phyloP scores from a whole-genome alignment of 2,113 vertebrate species.

The Leptodactylus fuscus region DNA sequence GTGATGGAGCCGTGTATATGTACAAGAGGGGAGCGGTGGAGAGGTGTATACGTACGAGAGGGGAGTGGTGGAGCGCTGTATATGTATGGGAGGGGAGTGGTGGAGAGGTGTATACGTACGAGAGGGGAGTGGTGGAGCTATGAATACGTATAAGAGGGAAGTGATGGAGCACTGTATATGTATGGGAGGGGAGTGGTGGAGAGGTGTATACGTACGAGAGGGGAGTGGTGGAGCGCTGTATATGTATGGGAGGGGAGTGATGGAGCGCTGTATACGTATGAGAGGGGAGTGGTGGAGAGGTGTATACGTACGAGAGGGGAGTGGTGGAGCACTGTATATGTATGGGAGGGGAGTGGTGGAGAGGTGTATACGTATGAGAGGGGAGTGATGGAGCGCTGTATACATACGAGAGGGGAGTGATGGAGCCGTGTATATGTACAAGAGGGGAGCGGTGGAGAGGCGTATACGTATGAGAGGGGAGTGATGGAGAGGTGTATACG shows the following conservation, averaged over 20 bases:
- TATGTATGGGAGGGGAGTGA: not conserved
- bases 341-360: not conserved
- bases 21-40: too few species aligned
- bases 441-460: too few species aligned
- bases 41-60: too few species aligned
- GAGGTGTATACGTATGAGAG: not conserved
- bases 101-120: not conserved
- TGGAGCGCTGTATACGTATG: not conserved
- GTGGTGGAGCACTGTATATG: too few species aligned
- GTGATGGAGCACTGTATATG: not conserved
- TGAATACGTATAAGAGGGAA: not conserved
- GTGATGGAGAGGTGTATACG: too few species aligned
- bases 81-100: too few species aligned
- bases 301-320: not conserved
- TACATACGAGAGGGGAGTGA: too few species aligned
- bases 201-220: not conserved
- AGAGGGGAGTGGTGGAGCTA: not conserved
- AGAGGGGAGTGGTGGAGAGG: not conserved
- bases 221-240: not conserved
- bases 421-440: too few species aligned
- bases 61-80: too few species aligned
- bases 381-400: too few species aligned
- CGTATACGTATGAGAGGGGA: too few species aligned
- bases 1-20: too few species aligned
- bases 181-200: not conserved